Base-by-base conservation (phyloP, 2,113 vertebrate genomes). In the Delphinus delphis region DNA sequence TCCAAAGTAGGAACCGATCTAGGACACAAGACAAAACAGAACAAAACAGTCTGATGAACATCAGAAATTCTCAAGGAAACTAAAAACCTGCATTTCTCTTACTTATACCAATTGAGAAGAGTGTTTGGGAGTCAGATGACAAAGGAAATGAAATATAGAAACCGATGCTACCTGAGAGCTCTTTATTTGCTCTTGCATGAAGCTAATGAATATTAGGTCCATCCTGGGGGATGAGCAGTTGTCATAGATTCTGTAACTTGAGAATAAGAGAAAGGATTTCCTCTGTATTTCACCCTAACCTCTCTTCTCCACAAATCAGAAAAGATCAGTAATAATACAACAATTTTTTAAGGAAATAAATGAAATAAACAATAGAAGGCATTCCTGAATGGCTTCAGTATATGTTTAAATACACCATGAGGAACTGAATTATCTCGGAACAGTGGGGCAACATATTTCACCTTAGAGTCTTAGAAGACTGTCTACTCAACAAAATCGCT, bases 1-100 rank as follows among this genome's bases (percentile, higher is more conserved):
- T 18, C 99, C 99, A 38, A 99, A 99, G 97, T 99, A 99, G 50
- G 99, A 99, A 1, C 99, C 99, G 26, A 99, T 99, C 99, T 99
- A 97, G 38, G 58, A 50, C 23, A 86, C 12, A 81, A 88, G 47
- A 95, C 17, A 90, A 67, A 91, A 76, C 31, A 36, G 76, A 70
- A 21, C 31, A 47, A 84, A 65, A 41, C 8, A 13, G 21, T 3
- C 5, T 5, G 20, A 23, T 92, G 58, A 77, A 44, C 8, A 4
- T 8, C 47, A 31, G 47, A 76, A 36, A 83, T 60, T 41, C 41
- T 77, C 44, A 17, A 55, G 84, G 62, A 74, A 83, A 71, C 9
- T 4, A 20, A 81, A 47, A 80, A 25, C 11, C n/a, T 65, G 11
- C 11, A 3, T 28, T 47, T 41, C 41, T 70, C 21, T 23, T 2